Conservation (phyloP, 2,888 invertebrate species). For the Tetragonisca angustula region DNA sequence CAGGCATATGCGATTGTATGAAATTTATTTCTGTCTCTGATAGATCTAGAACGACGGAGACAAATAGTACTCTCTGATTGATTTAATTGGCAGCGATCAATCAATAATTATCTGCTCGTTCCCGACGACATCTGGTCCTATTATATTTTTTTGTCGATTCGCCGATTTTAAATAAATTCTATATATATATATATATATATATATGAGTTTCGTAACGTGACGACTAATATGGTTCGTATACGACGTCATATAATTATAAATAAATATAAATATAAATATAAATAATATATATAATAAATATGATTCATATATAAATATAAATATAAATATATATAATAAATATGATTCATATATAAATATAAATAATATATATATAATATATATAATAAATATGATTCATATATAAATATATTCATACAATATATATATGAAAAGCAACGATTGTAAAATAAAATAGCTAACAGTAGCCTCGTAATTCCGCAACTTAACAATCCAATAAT, state of each 20-base stretch:
- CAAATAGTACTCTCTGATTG: slow-evolving; percentile 47
- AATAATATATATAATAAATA: no score
- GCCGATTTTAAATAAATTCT: background rate
- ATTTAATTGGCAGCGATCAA: slow-evolving; percentile 75
- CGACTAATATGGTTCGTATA: no score
- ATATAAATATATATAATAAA: no score
- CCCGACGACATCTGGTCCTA: slow-evolving; percentile 33
- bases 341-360: no score
- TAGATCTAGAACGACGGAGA: slow-evolving; percentile 6
- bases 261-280: no score
- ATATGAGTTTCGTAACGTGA: no score
- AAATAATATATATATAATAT: no score
- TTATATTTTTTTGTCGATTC: slow-evolving; percentile 2
- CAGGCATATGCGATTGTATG: background rate
- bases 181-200: background rate
- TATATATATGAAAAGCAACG: no score
- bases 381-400: no score
- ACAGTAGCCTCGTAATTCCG: background rate
- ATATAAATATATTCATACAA: no score
- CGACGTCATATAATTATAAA: no score
- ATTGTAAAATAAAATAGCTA: background rate
- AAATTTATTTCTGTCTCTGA: slow-evolving; percentile 6
- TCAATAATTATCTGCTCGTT: slow-evolving; percentile 61
- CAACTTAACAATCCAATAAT: background rate
- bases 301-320: no score